Evolutionary conservation across 1,140 invertebrate species (phyloP), one percentile per base, ranked within the genome.

Genomic region (Schlechtendalia chinensis): DNA sequence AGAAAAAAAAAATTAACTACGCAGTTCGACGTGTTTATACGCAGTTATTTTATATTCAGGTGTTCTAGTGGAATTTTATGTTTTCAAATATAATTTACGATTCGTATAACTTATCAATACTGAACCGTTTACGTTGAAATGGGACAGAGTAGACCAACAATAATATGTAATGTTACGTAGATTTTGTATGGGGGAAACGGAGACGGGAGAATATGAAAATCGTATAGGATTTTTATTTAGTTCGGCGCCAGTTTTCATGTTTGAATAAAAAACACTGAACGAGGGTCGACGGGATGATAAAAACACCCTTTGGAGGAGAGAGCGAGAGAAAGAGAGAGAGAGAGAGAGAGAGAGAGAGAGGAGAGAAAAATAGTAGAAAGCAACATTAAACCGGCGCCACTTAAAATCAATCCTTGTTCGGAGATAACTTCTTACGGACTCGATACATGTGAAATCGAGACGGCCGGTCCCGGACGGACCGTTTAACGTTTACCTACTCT

Each of bases 301-400:
- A 50, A 79, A 79, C 75, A 79, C 75, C 75, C 75, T 59, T 14
- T 45, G 58, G 2, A n/a, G n/a, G n/a, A n/a, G n/a, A n/a, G n/a
- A n/a, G n/a, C n/a, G n/a, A n/a, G n/a, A n/a, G n/a, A n/a, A n/a
- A n/a, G n/a, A n/a, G n/a, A n/a, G n/a, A n/a, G n/a, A n/a, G n/a
- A n/a, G n/a, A n/a, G n/a, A n/a, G n/a, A n/a, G n/a, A 63, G 58
- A 39, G 19, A 45, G 19, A 45, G 12, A 74, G n/a, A 75, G 14
- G 29, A 58, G 32, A 22, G 54, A 54, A 32, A 29, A 72, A 50
- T 8, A 45, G 12, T 27, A 19, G 58, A 63, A 22, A 8, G 63
- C 63, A 79, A 39, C 75, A 79, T 79, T 79, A 79, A 79, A 61
- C 39, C 58, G 75, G 75, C 75, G 75, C 75, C 75, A 61, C 75